Base-by-base conservation (phyloP, 1,140 invertebrate species). In the Trachymyrmex septentrionalis region DNA sequence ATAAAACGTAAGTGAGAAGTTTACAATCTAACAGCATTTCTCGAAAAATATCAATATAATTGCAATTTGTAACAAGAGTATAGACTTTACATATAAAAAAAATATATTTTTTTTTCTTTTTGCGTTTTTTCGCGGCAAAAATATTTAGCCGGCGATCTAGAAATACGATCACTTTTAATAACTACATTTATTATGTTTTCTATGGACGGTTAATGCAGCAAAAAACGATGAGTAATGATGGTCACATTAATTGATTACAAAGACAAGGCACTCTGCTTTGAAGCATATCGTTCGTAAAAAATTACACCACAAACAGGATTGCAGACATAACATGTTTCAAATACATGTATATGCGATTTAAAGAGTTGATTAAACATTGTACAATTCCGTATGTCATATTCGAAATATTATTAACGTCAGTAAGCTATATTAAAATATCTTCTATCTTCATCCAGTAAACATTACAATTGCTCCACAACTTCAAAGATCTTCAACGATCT, bases 41-140 rank as follows among this genome's bases (percentile, higher is more conserved):
- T 84, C 80, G 69, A 84, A 86, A 88, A 91, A 91, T 91, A 91
- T 88, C 88, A 86, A 93, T 93, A 91, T 92, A 93, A 92, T 92
- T 93, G 90, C 88, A 93, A 94, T 93, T 92, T 87, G 91, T 93
- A 94, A 94, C 94, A 94, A 92, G 78, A 48, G 89, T 93, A 94
- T 94, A 95, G 93, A 95, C 93, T 95, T 94, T 94, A 90, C 91
- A 93, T 92, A 93, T 94, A 93, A 91, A 93, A 93, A 93, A 93
- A 93, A 92, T 88, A 93, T 92, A 91, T 92, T 90, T 90, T 59
- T 84, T 73, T 73, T 30, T 92, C 78, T 84, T 90, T 88, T 91
- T 89, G 63, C 87, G 71, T 84, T 85, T 50, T 63, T 71, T 73
- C 67, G 69, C 87, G 71, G 84, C 48, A 24, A 64, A 93, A 85